Base-by-base conservation (phyloP, 2,797 vertebrate genomes). In the Eospalax fontanierii region DNA sequence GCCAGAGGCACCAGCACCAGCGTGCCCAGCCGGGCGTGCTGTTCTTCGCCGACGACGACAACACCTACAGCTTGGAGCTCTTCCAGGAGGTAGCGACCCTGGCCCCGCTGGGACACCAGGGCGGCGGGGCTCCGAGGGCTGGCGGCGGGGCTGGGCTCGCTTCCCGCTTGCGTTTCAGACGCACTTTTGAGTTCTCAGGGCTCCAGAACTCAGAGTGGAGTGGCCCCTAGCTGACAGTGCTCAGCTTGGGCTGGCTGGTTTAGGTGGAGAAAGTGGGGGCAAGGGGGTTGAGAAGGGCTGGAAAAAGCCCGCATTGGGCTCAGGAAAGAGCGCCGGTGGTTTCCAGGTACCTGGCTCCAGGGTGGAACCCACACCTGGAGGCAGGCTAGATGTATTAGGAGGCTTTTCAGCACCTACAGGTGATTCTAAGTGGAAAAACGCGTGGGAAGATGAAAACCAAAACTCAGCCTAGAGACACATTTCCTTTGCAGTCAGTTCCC, bases 31-130 rank as follows among this genome's bases (percentile, higher is more conserved):
- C 98, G 6, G 99, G 99, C 0, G 99, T 99, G 96, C 99, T 99
- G 71, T 99, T 99, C 98, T 99, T 99, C 98, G 99, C 99, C 21
- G 99, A 99, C 97, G 99, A 99, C 96, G 99, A 99, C 98, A 99
- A 99, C 98, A 99, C 99, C 61, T 99, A 99, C 98, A 99, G 99
- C 90, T 98, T 99, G 98, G 99, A 99, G 98, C 99, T 99, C 91
- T 99, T 99, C 95, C 99, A 99, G 70, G 99, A 99, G 99, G 99
- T 99, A 98, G 94, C 80, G 89, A n/a, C 63, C 66, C 66, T 35
- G 2, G 19, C 43, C 87, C 15, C 22, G 1, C 30, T 8, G 2
- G 40, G 76, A 75, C 35, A 2, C 19, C 7, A 35, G 4, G 2
- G 38, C 2, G 33, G 11, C 43, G 43, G 68, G 79, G 73, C 30